Percentiles rank a stretch among this genome's conserved stretches.
Conservation (phyloP, 2,888 invertebrate species). For the Ophraella communa region DNA sequence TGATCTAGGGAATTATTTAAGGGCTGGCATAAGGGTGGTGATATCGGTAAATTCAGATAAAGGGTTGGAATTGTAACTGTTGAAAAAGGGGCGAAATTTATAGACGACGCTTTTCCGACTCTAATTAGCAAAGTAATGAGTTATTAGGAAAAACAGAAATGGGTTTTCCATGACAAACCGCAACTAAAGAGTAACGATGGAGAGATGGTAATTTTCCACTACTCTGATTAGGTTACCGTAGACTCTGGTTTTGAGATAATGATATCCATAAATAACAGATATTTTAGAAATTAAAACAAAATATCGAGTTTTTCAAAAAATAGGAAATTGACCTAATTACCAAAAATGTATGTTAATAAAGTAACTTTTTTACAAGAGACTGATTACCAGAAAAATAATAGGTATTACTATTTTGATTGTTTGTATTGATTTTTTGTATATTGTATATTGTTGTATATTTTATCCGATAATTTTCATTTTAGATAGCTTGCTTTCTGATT, state of each 20-base stretch:
- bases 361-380: no score
- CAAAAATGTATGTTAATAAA: background rate
- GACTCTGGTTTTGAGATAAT: background rate
- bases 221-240: slow-evolving; percentile 4
- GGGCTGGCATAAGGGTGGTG: slow-evolving; percentile 54
- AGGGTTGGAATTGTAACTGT: slow-evolving; percentile 50
- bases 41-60: slow-evolving; percentile 56
- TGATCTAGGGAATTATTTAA: slow-evolving; percentile 57
- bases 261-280: background rate
- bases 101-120: slow-evolving; percentile 52
- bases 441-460: no score
- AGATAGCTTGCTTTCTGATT: no score
- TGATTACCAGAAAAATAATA: no score
- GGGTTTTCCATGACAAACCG: slow-evolving; percentile 38
- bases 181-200: slow-evolving; percentile 15
- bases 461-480: no score
- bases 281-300: background rate
- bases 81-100: slow-evolving; percentile 53
- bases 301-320: background rate
- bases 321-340: background rate
- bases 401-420: no score
- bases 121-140: slow-evolving; percentile 56
- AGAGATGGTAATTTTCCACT: slow-evolving; percentile 21
- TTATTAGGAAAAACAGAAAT: slow-evolving; percentile 48
- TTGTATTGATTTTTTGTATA: no score